A percentile compares a stretch with the other conserved stretches of the same genome.
Evolutionary conservation across 1,140 invertebrate species (phyloP).

Genomic region (Metaphire vulgaris): DNA sequence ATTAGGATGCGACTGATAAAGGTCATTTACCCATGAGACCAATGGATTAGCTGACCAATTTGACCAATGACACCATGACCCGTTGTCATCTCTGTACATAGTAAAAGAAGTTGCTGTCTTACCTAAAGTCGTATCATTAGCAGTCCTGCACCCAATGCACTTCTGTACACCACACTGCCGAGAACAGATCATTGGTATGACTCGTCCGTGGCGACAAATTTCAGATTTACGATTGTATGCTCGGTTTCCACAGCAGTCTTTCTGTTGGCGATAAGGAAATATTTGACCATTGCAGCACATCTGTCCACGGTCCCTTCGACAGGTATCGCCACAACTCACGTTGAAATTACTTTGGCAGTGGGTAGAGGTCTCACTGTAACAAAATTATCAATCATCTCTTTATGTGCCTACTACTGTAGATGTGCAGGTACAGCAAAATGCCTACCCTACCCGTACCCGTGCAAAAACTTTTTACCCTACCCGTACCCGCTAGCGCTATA

Average conservation of each 20-base stretch:
- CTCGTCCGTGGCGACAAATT: not conserved
- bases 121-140: not conserved
- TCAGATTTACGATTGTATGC: not conserved
- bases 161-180: not conserved
- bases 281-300: not conserved
- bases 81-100: no score
- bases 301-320: not conserved
- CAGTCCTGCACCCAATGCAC: not conserved
- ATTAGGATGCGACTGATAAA: no score
- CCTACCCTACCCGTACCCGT: not conserved
- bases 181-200: not conserved
- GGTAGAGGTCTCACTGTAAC: not conserved
- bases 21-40: no score
- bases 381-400: not conserved
- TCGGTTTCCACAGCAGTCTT: not conserved
- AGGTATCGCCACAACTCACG: not conserved
- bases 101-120: no score
- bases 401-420: not conserved
- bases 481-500: not conserved
- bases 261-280: not conserved
- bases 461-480: not conserved
- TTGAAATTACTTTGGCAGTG: not conserved
- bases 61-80: no score
- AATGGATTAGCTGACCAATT: no score
- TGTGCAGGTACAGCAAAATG: no score